Evolutionary conservation across 2,797 vertebrate species (phyloP).

Genomic region (Myotis daubentonii): DNA sequence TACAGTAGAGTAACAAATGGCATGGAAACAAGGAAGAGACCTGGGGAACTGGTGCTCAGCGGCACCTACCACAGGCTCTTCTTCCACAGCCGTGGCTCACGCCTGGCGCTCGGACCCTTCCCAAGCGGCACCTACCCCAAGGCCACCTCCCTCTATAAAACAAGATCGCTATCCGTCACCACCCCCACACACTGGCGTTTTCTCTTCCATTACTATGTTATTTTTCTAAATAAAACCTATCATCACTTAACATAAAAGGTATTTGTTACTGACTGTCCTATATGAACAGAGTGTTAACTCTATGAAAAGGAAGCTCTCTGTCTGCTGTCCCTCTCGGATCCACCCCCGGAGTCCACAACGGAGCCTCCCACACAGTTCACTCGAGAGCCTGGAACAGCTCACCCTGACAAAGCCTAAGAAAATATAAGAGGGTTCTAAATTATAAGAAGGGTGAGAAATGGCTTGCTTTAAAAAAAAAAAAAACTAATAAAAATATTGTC

Average conservation of each 20-base stretch:
- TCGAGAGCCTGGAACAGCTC: background rate
- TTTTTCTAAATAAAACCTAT: background rate
- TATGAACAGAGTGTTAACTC: background rate
- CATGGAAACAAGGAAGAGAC: background rate
- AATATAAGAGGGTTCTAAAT: background rate
- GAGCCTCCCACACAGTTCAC: background rate
- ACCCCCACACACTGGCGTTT: background rate
- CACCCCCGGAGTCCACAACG: background rate
- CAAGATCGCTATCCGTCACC: background rate
- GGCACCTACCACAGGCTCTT: background rate
- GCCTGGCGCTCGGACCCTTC: background rate
- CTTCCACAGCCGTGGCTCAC: fast-evolving
- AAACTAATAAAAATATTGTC: background rate
- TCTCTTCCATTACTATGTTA: background rate
- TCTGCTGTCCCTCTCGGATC: background rate
- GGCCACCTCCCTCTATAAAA: fast-evolving
- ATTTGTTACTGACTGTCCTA: background rate
- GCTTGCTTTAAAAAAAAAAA: background rate
- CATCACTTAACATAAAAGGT: background rate
- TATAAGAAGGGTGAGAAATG: background rate
- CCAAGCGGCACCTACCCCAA: background rate
- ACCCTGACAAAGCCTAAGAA: background rate
- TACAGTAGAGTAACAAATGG: background rate
- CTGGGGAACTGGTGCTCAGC: background rate
- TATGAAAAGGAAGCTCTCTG: background rate